Evolutionary conservation across 2,113 vertebrate genomes (phyloP).

Genomic region (Hippoglossus stenolepis): DNA sequence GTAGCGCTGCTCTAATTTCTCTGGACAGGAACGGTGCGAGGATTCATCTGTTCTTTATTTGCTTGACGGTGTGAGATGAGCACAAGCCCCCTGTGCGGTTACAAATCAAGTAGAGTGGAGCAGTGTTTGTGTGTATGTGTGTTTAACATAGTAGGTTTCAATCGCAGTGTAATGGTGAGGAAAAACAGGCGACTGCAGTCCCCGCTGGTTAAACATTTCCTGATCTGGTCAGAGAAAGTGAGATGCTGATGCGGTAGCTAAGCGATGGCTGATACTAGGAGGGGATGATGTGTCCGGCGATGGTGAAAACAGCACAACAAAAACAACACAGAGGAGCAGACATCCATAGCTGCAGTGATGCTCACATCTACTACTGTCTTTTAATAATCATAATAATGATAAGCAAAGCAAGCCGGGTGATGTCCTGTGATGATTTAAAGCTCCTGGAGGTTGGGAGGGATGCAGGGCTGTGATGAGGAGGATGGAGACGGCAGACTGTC

Average conservation of each 20-base stretch:
- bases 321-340: constrained; percentile 33
- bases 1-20: constrained; percentile 51
- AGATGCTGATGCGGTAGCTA: constrained; percentile 35
- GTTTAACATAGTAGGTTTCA: constrained; percentile 59
- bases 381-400: background rate
- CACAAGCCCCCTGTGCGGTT: too few species aligned
- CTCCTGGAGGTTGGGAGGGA: constrained; percentile 22
- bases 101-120: background rate
- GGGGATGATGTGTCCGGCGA: constrained; percentile 34
- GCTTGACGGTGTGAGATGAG: constrained; percentile 8
- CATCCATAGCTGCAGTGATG: constrained; percentile 20
- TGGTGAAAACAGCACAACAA: constrained; percentile 39
- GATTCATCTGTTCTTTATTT: constrained; percentile 49
- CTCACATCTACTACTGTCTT: constrained; percentile 12
- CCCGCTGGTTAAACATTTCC: background rate
- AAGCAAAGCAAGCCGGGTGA: background rate
- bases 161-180: constrained; percentile 33
- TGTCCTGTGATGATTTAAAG: constrained; percentile 12
- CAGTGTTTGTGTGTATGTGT: background rate
- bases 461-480: constrained; percentile 46
- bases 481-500: constrained; percentile 66
- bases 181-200: constrained; percentile 27
- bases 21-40: constrained; percentile 13
- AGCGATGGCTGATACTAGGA: constrained; percentile 6
- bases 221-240: constrained; percentile 33